Evolutionary conservation across 2,797 vertebrate genomes (phyloP).

Genomic region (Denticeps clupeoides): DNA sequence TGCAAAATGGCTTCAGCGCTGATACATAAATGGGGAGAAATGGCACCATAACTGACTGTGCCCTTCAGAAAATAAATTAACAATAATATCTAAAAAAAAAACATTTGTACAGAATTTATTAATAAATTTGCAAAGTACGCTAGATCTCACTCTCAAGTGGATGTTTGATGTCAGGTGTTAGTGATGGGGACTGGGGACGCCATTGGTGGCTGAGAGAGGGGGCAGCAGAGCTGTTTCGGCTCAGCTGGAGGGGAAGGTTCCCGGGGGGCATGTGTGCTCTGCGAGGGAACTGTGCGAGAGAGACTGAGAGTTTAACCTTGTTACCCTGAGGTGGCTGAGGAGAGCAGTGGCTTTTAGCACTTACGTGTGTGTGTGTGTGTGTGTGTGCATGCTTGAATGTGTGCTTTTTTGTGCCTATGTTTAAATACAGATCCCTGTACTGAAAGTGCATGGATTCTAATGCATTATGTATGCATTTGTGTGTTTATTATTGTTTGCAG

Average conservation of each 20-base stretch:
- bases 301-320: constrained; percentile 37
- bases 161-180: too few species aligned
- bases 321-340: constrained; percentile 45
- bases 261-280: too few species aligned
- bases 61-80: constrained; percentile 3
- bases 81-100: constrained; percentile 11
- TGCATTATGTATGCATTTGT: neutral
- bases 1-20: constrained; percentile 6
- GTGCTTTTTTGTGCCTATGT: neutral
- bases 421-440: neutral
- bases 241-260: too few species aligned
- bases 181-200: too few species aligned
- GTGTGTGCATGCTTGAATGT: constrained; percentile 3
- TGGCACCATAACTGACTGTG: constrained; percentile 1
- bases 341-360: constrained; percentile 53
- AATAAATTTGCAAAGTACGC: too few species aligned
- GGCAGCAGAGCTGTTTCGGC: too few species aligned
- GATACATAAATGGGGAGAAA: neutral
- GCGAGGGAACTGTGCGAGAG: neutral
- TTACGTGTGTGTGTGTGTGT: constrained; percentile 33
- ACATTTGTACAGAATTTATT: too few species aligned
- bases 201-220: too few species aligned
- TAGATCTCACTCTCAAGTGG: too few species aligned
- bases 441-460: neutral
- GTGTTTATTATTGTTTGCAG: neutral